phyloP scores from a whole-genome alignment of 2,888 invertebrate genomes.

The Baccha elongata region DNA sequence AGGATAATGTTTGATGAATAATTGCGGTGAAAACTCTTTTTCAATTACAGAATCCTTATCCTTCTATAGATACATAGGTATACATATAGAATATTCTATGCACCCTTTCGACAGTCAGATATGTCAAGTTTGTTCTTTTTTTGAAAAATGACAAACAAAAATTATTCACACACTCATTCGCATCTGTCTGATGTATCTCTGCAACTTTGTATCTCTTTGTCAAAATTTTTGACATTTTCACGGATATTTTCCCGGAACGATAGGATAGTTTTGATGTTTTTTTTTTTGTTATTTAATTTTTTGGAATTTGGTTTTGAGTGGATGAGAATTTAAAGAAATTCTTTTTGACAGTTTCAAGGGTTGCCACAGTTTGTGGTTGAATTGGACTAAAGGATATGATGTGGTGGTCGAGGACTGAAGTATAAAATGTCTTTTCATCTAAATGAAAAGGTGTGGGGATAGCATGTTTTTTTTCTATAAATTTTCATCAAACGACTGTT shows the following conservation, averaged over 20 bases:
- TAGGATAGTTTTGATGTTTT: slow-evolving; percentile 50
- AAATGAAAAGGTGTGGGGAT: slow-evolving; percentile 27
- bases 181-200: too few species aligned
- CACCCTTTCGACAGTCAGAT: slow-evolving; percentile 42
- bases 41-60: slow-evolving; percentile 58
- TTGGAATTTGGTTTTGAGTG: slow-evolving; percentile 28
- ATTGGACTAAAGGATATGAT: slow-evolving; percentile 23
- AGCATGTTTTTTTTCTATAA: slow-evolving; percentile 27
- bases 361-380: slow-evolving; percentile 30
- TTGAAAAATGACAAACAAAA: slow-evolving; percentile 65
- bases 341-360: slow-evolving; percentile 72
- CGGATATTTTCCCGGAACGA: slow-evolving; percentile 60
- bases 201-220: slow-evolving; percentile 39
- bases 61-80: too few species aligned
- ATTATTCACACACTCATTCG: slow-evolving; percentile 53
- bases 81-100: not conserved
- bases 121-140: slow-evolving; percentile 14
- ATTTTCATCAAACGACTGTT: slow-evolving; percentile 46
- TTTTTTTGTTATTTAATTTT: slow-evolving; percentile 45
- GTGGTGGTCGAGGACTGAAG: slow-evolving; percentile 50
- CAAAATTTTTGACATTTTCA: slow-evolving; percentile 73
- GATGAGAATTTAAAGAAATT: slow-evolving; percentile 59
- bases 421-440: slow-evolving; percentile 29
- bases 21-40: slow-evolving; percentile 69
- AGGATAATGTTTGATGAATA: slow-evolving; percentile 58